Evolutionary conservation across 2,888 invertebrate species (phyloP), one percentile per base, ranked within the genome.

Genomic region (Embidobia sp.): DNA sequence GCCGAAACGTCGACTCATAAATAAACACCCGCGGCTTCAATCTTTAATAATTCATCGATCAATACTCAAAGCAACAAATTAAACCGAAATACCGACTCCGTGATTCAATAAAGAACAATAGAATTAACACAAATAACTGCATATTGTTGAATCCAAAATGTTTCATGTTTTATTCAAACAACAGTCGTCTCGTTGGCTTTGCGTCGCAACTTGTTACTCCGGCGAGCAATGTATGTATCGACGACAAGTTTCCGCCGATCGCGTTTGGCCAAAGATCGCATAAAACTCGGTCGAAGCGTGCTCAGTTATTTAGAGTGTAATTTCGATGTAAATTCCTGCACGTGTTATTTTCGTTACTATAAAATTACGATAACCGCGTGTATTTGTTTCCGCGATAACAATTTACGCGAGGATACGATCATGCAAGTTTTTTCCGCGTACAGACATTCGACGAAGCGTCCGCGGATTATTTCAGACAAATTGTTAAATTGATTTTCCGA

Each of bases 241-340:
- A 51, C 51, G 51, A 66, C 53, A 67, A 57, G 33, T 51, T 42
- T 55, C 57, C 46, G 40, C 48, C 40, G 15, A 10, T 15, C 13
- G 40, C 27, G 49, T 27, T 33, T 40, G 76, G 69, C 61, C 78
- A 79, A 81, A 81, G 79, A 77, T 70, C 40, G 67, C 72, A 72
- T 66, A 78, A 82, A 78, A 73, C n/a, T n/a, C n/a, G n/a, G n/a
- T n/a, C n/a, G n/a, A n/a, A n/a, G n/a, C n/a, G n/a, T n/a, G n/a
- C n/a, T n/a, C n/a, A n/a, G n/a, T n/a, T n/a, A n/a, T n/a, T n/a
- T n/a, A n/a, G n/a, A n/a, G n/a, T n/a, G n/a, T n/a, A n/a, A n/a
- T n/a, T n/a, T n/a, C 35, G 35, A 37, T 26, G 42, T 27, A 44
- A 53, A 44, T 66, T 46, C 29, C 29, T 63, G 29, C 48, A 48